phyloP scores from a whole-genome alignment of 2,113 vertebrate species.

The Myiozetetes cayanensis region DNA sequence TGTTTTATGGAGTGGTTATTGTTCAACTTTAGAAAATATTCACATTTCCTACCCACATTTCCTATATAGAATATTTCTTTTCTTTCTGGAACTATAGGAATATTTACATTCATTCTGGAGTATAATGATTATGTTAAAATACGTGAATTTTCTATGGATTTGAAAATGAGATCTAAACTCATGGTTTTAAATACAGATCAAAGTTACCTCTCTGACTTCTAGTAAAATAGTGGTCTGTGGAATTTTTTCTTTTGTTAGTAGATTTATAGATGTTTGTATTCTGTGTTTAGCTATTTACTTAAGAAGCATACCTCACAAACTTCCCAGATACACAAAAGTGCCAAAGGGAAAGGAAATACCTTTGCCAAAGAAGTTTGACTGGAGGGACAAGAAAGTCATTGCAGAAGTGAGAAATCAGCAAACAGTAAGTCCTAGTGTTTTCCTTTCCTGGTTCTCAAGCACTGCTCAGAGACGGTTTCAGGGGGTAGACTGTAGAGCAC shows the following conservation, averaged over 20 bases:
- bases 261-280: conserved; percentile 7
- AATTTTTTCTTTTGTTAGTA: neutral
- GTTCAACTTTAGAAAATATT: neutral
- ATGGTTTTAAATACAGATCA: neutral
- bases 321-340: conserved; percentile 67
- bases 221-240: neutral
- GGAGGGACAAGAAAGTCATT: conserved; percentile 85
- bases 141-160: neutral
- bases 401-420: conserved; percentile 85
- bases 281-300: conserved; percentile 82
- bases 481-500: neutral
- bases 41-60: neutral
- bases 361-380: conserved; percentile 87
- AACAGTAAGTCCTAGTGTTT: conserved; percentile 71
- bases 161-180: neutral
- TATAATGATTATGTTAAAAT: neutral
- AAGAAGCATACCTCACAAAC: conserved; percentile 68
- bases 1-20: neutral
- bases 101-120: neutral
- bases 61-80: neutral
- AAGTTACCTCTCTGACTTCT: neutral
- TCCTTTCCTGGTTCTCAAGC: neutral
- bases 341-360: conserved; percentile 2
- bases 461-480: neutral
- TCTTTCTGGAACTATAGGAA: neutral